Percentiles rank a stretch among this genome's conserved stretches.
These are phyloP conservation scores for Rhegmatorhina hoffmannsi DNA, from an alignment of 2,113 vertebrate species.

Conservation along the genomic window DNA sequence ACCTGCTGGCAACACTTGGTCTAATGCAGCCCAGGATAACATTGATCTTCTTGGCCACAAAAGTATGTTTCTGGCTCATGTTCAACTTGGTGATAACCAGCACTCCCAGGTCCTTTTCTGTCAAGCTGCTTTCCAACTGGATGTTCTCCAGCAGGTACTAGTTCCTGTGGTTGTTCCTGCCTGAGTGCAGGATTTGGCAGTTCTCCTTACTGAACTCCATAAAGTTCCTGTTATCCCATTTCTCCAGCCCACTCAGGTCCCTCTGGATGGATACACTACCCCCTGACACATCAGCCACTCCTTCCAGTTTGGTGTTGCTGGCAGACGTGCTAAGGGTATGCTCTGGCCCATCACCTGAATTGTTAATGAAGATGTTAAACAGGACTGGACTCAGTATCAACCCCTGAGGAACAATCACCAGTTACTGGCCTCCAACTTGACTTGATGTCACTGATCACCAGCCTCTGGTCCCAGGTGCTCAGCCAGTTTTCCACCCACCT, in stretches of 20 bases:
- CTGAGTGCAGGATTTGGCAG: not conserved
- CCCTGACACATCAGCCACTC: not conserved
- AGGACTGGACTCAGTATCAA: not conserved
- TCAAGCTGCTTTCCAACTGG: not conserved
- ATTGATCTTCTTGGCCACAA: not conserved
- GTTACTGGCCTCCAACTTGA: not conserved
- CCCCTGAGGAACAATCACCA: not conserved
- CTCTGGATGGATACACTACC: not conserved
- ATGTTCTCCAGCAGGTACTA: not conserved
- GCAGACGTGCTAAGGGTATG: no score
- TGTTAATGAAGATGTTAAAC: not conserved
- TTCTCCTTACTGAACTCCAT: not conserved
- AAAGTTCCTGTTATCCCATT: not conserved
- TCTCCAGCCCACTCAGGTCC: not conserved
- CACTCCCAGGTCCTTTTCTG: not conserved
- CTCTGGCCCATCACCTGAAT: not conserved
- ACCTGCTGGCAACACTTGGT: not conserved
- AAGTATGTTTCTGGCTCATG: not conserved
- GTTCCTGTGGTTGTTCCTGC: not conserved
- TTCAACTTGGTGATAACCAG: not conserved
- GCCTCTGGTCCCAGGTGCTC: not conserved
- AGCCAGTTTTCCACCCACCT: not conserved
- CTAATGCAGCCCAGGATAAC: not conserved
- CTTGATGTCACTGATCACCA: not conserved
- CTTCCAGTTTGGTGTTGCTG: not conserved